Evolutionary conservation across 2,888 invertebrate species (phyloP).

Genomic region (Atrina japonica): DNA sequence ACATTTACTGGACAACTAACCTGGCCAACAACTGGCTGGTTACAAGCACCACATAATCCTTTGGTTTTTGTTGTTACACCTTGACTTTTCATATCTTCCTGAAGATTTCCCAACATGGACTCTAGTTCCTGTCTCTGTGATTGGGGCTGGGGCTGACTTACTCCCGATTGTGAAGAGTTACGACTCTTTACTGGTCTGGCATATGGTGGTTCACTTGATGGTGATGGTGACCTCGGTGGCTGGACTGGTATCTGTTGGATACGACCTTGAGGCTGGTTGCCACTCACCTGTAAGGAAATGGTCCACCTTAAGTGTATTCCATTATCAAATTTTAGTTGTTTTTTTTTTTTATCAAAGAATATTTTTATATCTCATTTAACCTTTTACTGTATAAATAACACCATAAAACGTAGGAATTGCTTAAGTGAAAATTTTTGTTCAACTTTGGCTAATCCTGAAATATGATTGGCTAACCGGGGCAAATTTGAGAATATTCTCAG

Average conservation of each 20-base stretch:
- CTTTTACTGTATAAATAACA: too few species aligned
- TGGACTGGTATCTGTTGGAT: conserved; percentile 19
- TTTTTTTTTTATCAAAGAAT: too few species aligned
- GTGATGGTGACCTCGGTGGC: conserved; percentile 51
- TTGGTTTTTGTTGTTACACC: conserved; percentile 99
- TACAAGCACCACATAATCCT: conserved; percentile 99
- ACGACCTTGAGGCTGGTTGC: conserved; percentile 20
- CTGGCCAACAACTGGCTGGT: conserved; percentile 99
- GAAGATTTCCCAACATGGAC: conserved; percentile 93
- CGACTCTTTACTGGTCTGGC: conserved; percentile 72
- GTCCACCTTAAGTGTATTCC: too few species aligned
- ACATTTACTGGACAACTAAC: too few species aligned
- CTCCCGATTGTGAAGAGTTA: conserved; percentile 65
- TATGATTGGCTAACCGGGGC: too few species aligned
- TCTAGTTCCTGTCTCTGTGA: conserved; percentile 85
- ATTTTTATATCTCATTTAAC: too few species aligned
- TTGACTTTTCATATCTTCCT: conserved; percentile 99
- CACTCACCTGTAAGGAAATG: conserved; percentile 12
- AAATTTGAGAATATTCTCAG: too few species aligned
- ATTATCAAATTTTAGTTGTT: too few species aligned
- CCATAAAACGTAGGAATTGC: too few species aligned
- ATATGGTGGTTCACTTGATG: conserved; percentile 73
- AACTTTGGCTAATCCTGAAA: too few species aligned
- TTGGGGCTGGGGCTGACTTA: conserved; percentile 37
- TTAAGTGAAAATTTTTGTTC: too few species aligned